These are phyloP conservation scores for Chiloscyllium plagiosum DNA, from an alignment of 2,113 vertebrate genomes.

Conservation along the genomic window DNA sequence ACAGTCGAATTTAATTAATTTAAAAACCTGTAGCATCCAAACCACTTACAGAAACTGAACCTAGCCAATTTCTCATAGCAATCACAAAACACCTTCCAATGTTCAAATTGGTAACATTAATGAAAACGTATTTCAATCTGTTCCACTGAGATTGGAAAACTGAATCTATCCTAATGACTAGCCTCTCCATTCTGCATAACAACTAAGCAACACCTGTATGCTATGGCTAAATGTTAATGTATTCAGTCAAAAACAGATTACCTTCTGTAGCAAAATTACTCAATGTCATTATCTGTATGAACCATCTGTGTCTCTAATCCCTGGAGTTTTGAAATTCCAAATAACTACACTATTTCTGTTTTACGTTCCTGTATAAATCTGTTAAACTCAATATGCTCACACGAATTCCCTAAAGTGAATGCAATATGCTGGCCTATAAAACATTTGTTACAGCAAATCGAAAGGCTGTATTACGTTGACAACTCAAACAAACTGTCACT, in stretches of 20 bases:
- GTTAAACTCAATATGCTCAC: conserved; percentile 59
- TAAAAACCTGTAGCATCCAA: conserved; percentile 32
- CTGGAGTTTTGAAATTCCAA: conserved; percentile 51
- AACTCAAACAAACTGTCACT: conserved; percentile 36
- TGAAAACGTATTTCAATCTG: conserved; percentile 40
- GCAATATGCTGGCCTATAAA: conserved; percentile 61
- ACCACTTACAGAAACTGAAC: conserved; percentile 41
- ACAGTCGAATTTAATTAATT: conserved; percentile 41
- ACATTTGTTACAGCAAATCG: conserved; percentile 40
- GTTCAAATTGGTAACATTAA: conserved; percentile 40
- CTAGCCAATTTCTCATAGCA: background rate
- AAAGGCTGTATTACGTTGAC: conserved; percentile 39
- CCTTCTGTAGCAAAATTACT: conserved; percentile 58
- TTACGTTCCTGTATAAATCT: conserved; percentile 65
- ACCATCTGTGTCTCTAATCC: conserved; percentile 62
- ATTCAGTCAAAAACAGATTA: conserved; percentile 61
- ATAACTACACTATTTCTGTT: conserved; percentile 61
- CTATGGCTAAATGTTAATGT: conserved; percentile 56
- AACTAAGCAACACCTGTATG: conserved; percentile 51
- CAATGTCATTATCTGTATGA: conserved; percentile 51
- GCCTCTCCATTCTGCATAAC: conserved; percentile 14
- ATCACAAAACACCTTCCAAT: conserved; percentile 38
- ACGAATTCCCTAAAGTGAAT: conserved; percentile 61
- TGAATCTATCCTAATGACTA: conserved; percentile 35
- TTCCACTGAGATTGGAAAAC: conserved; percentile 41